Base-by-base conservation (phyloP, 2,113 vertebrate genomes). In the Chloroceryle aenea region DNA sequence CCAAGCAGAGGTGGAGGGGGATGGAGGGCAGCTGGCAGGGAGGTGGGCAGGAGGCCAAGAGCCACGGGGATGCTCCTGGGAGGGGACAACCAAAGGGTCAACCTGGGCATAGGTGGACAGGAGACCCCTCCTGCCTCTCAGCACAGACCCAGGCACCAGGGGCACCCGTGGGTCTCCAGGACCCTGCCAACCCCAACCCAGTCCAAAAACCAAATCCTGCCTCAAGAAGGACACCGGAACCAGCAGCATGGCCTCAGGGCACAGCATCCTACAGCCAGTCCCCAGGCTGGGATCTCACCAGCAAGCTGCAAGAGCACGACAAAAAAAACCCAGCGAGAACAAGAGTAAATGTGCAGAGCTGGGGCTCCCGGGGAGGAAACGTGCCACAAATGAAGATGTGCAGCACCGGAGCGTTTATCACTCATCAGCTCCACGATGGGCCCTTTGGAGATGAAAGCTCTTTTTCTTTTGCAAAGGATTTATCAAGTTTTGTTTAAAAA, bases 201-300 rank as follows among this genome's bases (percentile, higher is more conserved):
- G n/a, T 64, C 72, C 79, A 18, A 11, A n/a, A 7, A 3, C 19
- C 53, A 25, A 45, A 48, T 17, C 67, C 62, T 30, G 5, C 43
- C 38, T 68, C 3, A 0, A 0, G 4, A 2, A 47, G 50, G 71
- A 18, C 76, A 43, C 30, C 23, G 9, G 21, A 52, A 6, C 4
- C 63, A 5, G 43, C 55, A n/a, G 71, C 75, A 8, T 1, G 1
- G 50, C 78, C 34, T 15, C 3, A 63, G 69, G 45, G 22, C 0
- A 0, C n/a, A 8, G 69, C 69, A 21, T 32, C 73, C 45, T 8
- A 1, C 1, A 0, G 62, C 40, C 2, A 0, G 6, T 9, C 5
- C 52, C 53, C 43, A 5, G 45, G 48, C n/a, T 15, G 83, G 87
- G 84, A 80, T 38, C 38, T 47, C 48, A 36, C 17, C 43, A 7